Evolutionary conservation across 2,888 invertebrate genomes (phyloP).

Genomic region (Malthinus seriepunctatus): DNA sequence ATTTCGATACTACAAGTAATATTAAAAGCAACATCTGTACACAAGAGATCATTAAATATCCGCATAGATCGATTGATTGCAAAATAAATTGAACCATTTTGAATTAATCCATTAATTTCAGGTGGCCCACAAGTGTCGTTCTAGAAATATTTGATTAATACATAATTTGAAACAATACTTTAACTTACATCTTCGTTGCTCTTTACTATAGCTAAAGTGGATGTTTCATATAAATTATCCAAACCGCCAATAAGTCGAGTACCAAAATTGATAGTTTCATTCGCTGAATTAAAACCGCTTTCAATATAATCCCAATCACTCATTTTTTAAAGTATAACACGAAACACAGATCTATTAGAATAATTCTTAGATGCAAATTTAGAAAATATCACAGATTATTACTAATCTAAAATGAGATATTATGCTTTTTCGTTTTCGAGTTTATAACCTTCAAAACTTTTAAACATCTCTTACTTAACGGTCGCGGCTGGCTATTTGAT

Average conservation of each 20-base stretch:
- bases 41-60: constrained; percentile 29
- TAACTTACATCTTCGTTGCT: constrained; percentile 7
- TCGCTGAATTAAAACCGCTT: constrained; percentile 55
- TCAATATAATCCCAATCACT: constrained; percentile 50
- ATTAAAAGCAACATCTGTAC: constrained; percentile 25
- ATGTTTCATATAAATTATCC: constrained; percentile 56
- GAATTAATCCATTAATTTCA: constrained; percentile 15
- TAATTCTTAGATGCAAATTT: no score
- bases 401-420: no score
- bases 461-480: no score
- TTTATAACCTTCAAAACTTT: no score
- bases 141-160: constrained; percentile 4
- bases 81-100: constrained; percentile 28
- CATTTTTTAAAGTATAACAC: constrained; percentile 32
- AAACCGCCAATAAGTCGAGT: constrained; percentile 53
- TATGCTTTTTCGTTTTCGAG: no score
- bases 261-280: constrained; percentile 61
- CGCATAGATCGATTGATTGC: constrained; percentile 30
- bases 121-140: background rate
- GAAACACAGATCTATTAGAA: no score
- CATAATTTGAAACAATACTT: background rate
- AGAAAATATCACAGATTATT: no score
- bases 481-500: no score
- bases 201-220: constrained; percentile 53
- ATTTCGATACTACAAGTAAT: constrained; percentile 26